A percentile compares a stretch with the other conserved stretches of the same genome.
phyloP scores from a whole-genome alignment of 2,113 vertebrate genomes.

The Limnothrissa miodon region DNA sequence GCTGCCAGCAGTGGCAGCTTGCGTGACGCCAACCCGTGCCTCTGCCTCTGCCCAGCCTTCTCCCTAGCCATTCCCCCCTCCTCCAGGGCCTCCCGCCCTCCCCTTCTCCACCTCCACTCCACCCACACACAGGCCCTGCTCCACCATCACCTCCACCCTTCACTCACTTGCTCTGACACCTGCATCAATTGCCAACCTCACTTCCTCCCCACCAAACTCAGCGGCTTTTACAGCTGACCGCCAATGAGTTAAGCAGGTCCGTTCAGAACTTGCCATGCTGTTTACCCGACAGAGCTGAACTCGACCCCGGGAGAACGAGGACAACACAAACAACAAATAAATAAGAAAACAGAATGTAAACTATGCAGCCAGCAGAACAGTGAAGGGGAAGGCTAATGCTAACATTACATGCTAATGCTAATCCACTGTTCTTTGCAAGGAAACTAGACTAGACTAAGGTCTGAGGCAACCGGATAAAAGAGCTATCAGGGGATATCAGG shows the following conservation, averaged over 20 bases:
- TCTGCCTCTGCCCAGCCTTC: slow-evolving; percentile 30
- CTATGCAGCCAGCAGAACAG: background rate
- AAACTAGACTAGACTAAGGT: background rate
- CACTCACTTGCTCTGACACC: background rate
- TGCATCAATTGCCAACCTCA: slow-evolving; percentile 20
- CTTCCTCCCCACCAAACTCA: background rate
- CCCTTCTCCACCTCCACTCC: slow-evolving; percentile 20
- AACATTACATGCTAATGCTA: background rate
- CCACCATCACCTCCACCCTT: slow-evolving; percentile 29
- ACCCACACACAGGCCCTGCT: background rate
- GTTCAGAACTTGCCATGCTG: background rate
- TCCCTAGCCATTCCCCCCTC: background rate
- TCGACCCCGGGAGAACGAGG: background rate
- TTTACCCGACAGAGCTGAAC: background rate
- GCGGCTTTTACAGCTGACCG: slow-evolving; percentile 27
- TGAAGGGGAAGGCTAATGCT: background rate
- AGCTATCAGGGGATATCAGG: background rate
- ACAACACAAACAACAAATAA: background rate
- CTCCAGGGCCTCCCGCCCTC: slow-evolving; percentile 18
- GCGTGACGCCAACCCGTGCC: slow-evolving; percentile 19
- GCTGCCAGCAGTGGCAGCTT: background rate
- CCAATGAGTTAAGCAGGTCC: slow-evolving; percentile 9
- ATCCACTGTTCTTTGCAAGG: background rate
- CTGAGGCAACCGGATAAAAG: background rate
- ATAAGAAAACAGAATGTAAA: background rate